phyloP scores from a whole-genome alignment of 2,113 vertebrate species.

The Ciconia boyciana region DNA sequence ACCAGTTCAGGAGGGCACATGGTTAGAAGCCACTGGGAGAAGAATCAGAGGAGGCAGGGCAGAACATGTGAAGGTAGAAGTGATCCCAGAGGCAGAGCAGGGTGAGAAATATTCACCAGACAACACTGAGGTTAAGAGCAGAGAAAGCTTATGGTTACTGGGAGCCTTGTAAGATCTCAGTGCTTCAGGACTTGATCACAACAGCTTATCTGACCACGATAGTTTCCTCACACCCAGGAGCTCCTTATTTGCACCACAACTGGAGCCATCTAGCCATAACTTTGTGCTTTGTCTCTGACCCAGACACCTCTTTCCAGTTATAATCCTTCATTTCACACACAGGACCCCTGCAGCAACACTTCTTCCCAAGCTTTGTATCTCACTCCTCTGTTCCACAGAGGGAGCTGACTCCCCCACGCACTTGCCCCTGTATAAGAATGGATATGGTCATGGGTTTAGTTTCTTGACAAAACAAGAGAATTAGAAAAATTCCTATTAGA shows the following conservation, averaged over 20 bases:
- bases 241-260: background rate
- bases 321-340: background rate
- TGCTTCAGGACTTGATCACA: background rate
- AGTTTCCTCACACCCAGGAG: background rate
- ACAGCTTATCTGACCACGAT: background rate
- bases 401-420: fast-evolving
- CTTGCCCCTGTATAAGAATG: fast-evolving
- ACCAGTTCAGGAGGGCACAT: background rate
- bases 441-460: background rate
- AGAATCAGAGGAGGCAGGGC: background rate
- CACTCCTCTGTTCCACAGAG: background rate
- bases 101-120: background rate
- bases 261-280: background rate
- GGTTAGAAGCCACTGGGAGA: background rate
- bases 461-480: background rate
- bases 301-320: background rate
- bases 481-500: background rate
- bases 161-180: background rate
- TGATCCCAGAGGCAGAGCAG: background rate
- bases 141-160: background rate
- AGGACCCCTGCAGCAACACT: background rate
- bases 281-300: background rate
- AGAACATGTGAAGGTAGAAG: background rate
- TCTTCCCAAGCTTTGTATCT: background rate
- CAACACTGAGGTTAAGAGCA: background rate